Evolutionary conservation across 2,888 invertebrate genomes (phyloP), one percentile per base, ranked within the genome.

Genomic region (Thereva nobilitata): DNA sequence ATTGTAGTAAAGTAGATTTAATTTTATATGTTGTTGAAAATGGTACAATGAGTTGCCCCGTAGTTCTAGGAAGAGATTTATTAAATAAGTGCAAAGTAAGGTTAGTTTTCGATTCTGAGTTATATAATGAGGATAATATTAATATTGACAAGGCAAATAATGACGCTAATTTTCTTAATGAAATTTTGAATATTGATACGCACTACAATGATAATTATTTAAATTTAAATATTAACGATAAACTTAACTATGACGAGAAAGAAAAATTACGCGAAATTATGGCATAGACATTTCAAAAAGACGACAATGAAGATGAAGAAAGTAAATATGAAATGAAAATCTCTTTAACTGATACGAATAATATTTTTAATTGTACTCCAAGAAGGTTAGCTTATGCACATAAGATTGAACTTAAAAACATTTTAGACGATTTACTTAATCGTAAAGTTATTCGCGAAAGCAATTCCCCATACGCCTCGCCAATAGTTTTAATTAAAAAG

Each of bases 311-410:
- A 44, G n/a, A 2, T 44, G n/a, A 44, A 3, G 8, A 9, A 44
- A 23, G 23, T 23, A 44, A 44, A 44, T 9, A 12, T 2, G 8
- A 47, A 47, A 47, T 47, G 47, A 47, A 47, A 47, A 47, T 47
- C 12, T 10, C 47, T 1, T 8, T 47, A 7, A 1, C 5, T 7
- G 12, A 47, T 2, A n/a, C 47, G 4, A 47, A 47, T 12, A 12
- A 5, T 47, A 8, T 47, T 47, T 47, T 8, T 12, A 47, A 47
- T 47, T 47, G 47, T 12, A 8, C 47, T 12, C 47, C 47, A 1
- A 47, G 47, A 47, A 5, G 47, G 47, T 47, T 47, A 5, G 4
- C 47, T 7, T 47, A 47, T 47, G 47, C 47, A 47, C 47, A 47
- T 8, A 47, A 47, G 12, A 3, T 47, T 10, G 47, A 47, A 7